These are phyloP conservation scores for Myotis daubentonii DNA, from an alignment of 2,797 vertebrate species.

Conservation along the genomic window DNA sequence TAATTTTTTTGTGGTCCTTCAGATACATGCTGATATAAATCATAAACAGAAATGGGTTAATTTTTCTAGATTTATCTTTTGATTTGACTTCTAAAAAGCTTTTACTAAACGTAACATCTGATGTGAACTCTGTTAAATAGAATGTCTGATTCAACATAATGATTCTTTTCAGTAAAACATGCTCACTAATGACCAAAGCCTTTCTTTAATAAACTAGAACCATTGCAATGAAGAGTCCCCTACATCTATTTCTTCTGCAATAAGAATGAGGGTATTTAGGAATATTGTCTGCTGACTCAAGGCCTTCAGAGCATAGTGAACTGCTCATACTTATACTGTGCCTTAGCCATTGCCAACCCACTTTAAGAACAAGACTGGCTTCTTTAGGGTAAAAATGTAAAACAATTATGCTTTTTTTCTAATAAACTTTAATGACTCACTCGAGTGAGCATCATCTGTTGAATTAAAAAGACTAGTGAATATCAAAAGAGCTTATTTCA, in stretches of 20 bases:
- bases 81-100: background rate
- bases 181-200: background rate
- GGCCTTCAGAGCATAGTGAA: background rate
- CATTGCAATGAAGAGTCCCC: background rate
- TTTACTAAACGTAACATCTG: background rate
- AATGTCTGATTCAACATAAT: background rate
- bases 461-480: background rate
- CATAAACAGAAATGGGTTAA: background rate
- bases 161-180: conserved; percentile 32
- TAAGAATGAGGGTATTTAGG: background rate
- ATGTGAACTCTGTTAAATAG: conserved; percentile 33
- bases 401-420: background rate
- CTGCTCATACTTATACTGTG: background rate
- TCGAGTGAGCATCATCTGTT: background rate
- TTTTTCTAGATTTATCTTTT: background rate
- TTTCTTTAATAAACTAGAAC: background rate
- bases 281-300: background rate
- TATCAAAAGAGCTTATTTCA: background rate
- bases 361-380: background rate
- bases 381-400: conserved; percentile 17
- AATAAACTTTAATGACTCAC: background rate
- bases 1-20: background rate
- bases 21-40: background rate
- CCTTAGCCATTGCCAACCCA: background rate
- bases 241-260: conserved; percentile 25